Base-by-base conservation (phyloP, 2,113 vertebrate genomes). In the Stercorarius parasiticus region DNA sequence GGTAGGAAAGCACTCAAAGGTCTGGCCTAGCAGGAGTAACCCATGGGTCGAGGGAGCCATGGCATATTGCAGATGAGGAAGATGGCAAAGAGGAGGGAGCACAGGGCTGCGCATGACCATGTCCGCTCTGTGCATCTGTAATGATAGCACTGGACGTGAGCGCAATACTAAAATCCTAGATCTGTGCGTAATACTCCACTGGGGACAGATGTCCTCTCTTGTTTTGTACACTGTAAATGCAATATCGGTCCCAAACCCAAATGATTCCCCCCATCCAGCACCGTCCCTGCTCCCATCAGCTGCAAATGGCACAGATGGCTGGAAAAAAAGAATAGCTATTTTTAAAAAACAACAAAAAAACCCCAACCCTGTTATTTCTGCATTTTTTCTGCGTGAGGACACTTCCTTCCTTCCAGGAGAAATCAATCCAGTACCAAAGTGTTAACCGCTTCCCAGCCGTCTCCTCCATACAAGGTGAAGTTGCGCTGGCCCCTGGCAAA, bases 361-460 rank as follows among this genome's bases (percentile, higher is more conserved):
- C 42, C 59, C 73, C 56, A 94, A 84, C 83, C 58, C 97, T 95
- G 83, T 95, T 92, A 93, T 95, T 97, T 96, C 93, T 97, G 88
- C 97, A 97, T 97, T 97, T 97, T 96, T 97, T 89, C 91, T 92
- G 73, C 0, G 20, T 97, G 97, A 97, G 88, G 96, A 96, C 91
- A 96, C 94, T 97, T 97, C 94, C 95, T 96, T 96, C 90, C 91
- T 97, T 97, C 88, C 96, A 95, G 77, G 93, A 97, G 86, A 93
- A 94, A 96, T 96, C 96, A 93, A 69, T 93, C 77, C 53, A 96
- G 22, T 32, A 93, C 86, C 66, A 69, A 95, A 94, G 86, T 10
- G 67, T 97, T 97, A 97, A 96, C 95, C 1, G 0, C 94, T 97
- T 97, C 96, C 82, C 92, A 97, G 67, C 96, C 13, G 0, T 56